phyloP scores from a whole-genome alignment of 2,797 vertebrate genomes.

The Capromys pilorides region DNA sequence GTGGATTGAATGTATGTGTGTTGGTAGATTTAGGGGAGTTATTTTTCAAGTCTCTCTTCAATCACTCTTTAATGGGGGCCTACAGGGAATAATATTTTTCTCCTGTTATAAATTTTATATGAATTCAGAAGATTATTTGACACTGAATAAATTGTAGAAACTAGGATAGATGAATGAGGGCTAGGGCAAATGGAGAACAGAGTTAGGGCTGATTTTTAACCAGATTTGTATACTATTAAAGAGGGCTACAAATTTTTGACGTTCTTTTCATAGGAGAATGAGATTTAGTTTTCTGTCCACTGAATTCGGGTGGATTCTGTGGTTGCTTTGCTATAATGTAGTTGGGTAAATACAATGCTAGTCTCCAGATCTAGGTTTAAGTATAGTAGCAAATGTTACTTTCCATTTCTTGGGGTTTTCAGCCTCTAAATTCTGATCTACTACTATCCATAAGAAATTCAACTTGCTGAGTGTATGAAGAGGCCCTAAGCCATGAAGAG shows the following conservation, averaged over 20 bases:
- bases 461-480: background rate
- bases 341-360: background rate
- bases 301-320: conserved; percentile 24
- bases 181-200: background rate
- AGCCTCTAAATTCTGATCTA: background rate
- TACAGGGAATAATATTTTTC: background rate
- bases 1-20: background rate
- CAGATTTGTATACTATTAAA: background rate
- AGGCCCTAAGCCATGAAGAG: accelerated
- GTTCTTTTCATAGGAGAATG: background rate
- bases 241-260: background rate
- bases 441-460: background rate
- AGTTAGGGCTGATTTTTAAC: background rate
- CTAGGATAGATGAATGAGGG: background rate
- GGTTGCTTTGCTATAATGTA: background rate
- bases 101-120: background rate
- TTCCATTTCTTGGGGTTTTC: background rate
- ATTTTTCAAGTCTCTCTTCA: background rate
- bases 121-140: background rate
- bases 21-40: background rate
- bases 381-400: background rate
- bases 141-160: background rate
- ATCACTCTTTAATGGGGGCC: background rate
- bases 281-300: background rate
- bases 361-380: background rate